Conservation (phyloP, 2,888 invertebrate genomes). For the Dasypogon diadema region DNA sequence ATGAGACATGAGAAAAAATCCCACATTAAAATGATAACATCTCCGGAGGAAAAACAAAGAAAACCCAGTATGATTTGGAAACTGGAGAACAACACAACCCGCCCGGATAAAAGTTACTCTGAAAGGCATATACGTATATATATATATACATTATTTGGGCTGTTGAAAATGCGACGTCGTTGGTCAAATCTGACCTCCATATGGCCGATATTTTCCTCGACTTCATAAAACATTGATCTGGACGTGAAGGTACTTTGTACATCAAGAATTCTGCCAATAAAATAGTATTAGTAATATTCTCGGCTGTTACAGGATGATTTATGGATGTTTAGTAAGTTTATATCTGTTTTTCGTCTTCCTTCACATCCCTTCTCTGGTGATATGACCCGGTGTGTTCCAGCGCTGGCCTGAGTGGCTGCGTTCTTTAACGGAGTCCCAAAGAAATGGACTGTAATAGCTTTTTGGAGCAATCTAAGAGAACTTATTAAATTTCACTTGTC, state of each 20-base stretch:
- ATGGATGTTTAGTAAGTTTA: slow-evolving; percentile 15
- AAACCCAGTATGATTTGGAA: no score
- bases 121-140: no score
- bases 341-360: slow-evolving; percentile 22
- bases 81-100: no score
- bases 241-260: slow-evolving; percentile 21
- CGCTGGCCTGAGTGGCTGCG: no score
- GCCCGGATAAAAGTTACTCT: no score
- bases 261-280: slow-evolving; percentile 44
- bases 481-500: slow-evolving; percentile 43
- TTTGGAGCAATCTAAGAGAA: slow-evolving; percentile 1
- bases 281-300: slow-evolving; percentile 45
- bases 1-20: slow-evolving; percentile 26
- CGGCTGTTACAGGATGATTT: slow-evolving; percentile 41
- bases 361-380: no score
- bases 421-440: neutral
- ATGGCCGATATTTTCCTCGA: slow-evolving; percentile 21
- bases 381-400: no score
- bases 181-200: slow-evolving; percentile 44
- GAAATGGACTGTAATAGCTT: neutral
- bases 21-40: slow-evolving; percentile 39
- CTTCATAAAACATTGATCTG: slow-evolving; percentile 46
- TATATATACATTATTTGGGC: neutral
- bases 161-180: slow-evolving; percentile 1
- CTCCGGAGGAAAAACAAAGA: slow-evolving; percentile 9